A percentile compares a stretch with the other conserved stretches of the same genome.
These are phyloP conservation scores for Cyclopterus lumpus DNA, from an alignment of 2,797 vertebrate species.

Conservation along the genomic window DNA sequence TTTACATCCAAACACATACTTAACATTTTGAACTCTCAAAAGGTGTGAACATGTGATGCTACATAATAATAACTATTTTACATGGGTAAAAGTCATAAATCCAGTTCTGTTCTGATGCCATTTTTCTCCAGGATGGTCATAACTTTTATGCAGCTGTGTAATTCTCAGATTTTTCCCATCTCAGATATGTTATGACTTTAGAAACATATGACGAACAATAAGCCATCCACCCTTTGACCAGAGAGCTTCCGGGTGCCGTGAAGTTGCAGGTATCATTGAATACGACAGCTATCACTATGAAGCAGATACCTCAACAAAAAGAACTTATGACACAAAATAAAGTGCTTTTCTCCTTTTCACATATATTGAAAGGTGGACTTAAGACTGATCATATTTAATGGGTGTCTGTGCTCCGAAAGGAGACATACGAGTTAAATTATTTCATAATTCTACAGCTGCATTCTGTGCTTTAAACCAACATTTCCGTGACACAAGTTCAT, in stretches of 20 bases:
- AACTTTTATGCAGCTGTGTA: not conserved
- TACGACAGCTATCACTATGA: constrained; percentile 16
- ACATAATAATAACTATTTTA: constrained; percentile 35
- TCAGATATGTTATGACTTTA: not conserved
- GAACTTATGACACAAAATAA: constrained; percentile 50
- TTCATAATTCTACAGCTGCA: not conserved
- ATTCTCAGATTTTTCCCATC: not conserved
- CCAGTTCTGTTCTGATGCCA: constrained; percentile 50
- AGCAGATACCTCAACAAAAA: constrained; percentile 31
- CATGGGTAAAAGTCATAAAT: constrained; percentile 33
- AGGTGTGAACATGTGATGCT: constrained; percentile 41
- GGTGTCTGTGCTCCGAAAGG: constrained; percentile 20
- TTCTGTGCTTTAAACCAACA: not conserved
- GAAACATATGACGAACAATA: constrained; percentile 22
- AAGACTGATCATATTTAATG: constrained; percentile 10
- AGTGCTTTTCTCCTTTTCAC: constrained; percentile 54
- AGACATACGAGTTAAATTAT: not conserved
- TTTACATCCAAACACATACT: constrained; percentile 54
- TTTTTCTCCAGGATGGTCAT: constrained; percentile 1
- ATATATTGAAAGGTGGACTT: constrained; percentile 28
- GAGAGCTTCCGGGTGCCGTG: constrained; percentile 17
- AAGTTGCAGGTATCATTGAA: constrained; percentile 15
- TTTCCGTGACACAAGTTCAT: constrained; percentile 3
- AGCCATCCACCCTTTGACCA: not conserved
- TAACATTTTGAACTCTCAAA: constrained; percentile 41